Conservation (phyloP, 1,140 invertebrate genomes). For the Centruroides sculpturatus region DNA sequence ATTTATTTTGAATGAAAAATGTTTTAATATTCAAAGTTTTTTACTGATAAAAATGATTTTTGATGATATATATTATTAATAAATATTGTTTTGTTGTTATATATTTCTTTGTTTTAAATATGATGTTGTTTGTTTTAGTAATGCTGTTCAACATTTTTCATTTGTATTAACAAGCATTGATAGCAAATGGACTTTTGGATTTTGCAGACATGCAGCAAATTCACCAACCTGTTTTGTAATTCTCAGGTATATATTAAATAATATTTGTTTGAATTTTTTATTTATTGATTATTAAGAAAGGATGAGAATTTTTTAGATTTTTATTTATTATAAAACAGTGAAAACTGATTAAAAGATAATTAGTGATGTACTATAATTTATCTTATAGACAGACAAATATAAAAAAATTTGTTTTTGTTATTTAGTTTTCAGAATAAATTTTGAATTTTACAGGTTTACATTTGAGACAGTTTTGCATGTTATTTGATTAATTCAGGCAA, state of each 20-base stretch:
- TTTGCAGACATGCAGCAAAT: conserved; percentile 78
- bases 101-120: background rate
- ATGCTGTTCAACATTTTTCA: conserved; percentile 65
- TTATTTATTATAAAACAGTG: background rate
- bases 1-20: background rate
- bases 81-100: too few relatives aligned
- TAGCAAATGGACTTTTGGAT: conserved; percentile 91
- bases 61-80: too few relatives aligned
- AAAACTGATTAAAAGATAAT: too few relatives aligned
- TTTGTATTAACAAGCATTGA: conserved; percentile 86
- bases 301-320: background rate
- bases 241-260: background rate
- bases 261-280: background rate
- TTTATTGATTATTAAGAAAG: too few relatives aligned
- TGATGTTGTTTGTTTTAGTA: conserved; percentile 35
- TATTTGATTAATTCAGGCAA: too few relatives aligned
- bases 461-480: too few relatives aligned
- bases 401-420: too few relatives aligned
- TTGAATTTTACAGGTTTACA: too few relatives aligned
- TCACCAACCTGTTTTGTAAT: conserved; percentile 25
- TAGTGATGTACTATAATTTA: too few relatives aligned
- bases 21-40: background rate
- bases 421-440: too few relatives aligned
- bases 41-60: too few relatives aligned
- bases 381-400: too few relatives aligned